Conservation (phyloP, 2,888 invertebrate genomes). For the Yponomeuta cagnagella region DNA sequence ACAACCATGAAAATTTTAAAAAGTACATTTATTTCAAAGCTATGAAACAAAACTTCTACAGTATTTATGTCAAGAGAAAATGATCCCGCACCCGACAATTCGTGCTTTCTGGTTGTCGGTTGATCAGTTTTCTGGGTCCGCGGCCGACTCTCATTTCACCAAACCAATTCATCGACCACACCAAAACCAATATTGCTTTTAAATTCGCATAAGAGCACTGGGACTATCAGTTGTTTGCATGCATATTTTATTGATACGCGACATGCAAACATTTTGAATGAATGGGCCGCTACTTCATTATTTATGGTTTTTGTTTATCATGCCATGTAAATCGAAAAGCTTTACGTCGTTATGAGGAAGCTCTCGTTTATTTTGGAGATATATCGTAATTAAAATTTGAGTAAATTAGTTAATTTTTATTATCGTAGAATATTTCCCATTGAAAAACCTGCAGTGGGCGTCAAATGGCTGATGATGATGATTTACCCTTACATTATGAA, state of each 20-base stretch:
- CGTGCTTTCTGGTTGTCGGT: not conserved
- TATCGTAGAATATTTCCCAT: too few relatives aligned
- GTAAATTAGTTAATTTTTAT: too few relatives aligned
- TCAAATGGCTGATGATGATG: too few relatives aligned
- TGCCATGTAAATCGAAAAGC: not conserved
- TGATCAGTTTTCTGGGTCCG: constrained; percentile 10
- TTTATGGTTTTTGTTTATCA: not conserved
- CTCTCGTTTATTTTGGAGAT: not conserved
- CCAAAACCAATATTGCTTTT: constrained; percentile 52
- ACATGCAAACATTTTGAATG: not conserved
- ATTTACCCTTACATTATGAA: too few relatives aligned
- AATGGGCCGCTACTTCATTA: not conserved
- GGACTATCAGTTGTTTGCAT: constrained; percentile 4
- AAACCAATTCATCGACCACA: constrained; percentile 49
- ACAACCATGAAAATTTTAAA: too few relatives aligned
- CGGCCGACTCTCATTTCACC: constrained; percentile 44
- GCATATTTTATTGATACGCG: constrained; percentile 5
- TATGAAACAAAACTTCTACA: too few relatives aligned
- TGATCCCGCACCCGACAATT: too few relatives aligned
- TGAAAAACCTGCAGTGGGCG: too few relatives aligned
- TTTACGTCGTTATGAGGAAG: not conserved
- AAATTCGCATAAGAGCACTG: constrained; percentile 22
- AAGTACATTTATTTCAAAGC: too few relatives aligned
- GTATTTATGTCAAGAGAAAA: too few relatives aligned
- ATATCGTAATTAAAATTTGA: too few relatives aligned